Evolutionary conservation across 2,888 invertebrate species (phyloP), one percentile per base, ranked within the genome.

Genomic region (Acleris emargana): DNA sequence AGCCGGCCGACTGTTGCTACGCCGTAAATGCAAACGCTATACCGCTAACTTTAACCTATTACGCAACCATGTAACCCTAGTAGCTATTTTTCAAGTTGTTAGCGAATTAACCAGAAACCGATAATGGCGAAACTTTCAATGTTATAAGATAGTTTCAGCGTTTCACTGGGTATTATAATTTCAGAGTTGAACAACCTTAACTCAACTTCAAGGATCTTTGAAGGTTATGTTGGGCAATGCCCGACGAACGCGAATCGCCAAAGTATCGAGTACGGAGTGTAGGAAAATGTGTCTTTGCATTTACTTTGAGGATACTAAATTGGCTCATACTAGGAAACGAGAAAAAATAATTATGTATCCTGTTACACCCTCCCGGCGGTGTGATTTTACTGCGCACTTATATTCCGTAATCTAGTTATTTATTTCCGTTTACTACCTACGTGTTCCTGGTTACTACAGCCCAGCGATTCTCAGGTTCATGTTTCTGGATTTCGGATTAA

Each of bases 281-380:
- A 16, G 25, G 32, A 16, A 18, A 49, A 49, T 13, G 18, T 58
- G 28, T 32, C n/a, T 20, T n/a, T 20, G 45, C 38, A 17, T 3
- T 25, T 32, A 28, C 28, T 45, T 28, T 25, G 18, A 62, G 62
- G 62, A 63, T 58, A 58, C 32, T 57, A 45, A 57, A 58, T 52
- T 58, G n/a, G 49, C 13, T 38, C 11, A n/a, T 58, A 47, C 45
- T 22, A 45, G 63, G 58, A 63, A 58, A 63, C 47, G 16, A 45
- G 58, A 51, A 57, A 51, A 57, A 63, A 57, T 49, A 25, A 55
- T 43, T 62, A 52, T 42, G 32, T 63, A 58, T 58, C 58, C 63
- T 63, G 45, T 52, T 63, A 45, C 43, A 51, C 63, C 43, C 50
- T 51, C 55, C 28, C 50, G 18, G 25, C 54, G 42, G 57, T 57